Evolutionary conservation across 1,140 invertebrate genomes (phyloP).

Genomic region (Brachionus calyciflorus): DNA sequence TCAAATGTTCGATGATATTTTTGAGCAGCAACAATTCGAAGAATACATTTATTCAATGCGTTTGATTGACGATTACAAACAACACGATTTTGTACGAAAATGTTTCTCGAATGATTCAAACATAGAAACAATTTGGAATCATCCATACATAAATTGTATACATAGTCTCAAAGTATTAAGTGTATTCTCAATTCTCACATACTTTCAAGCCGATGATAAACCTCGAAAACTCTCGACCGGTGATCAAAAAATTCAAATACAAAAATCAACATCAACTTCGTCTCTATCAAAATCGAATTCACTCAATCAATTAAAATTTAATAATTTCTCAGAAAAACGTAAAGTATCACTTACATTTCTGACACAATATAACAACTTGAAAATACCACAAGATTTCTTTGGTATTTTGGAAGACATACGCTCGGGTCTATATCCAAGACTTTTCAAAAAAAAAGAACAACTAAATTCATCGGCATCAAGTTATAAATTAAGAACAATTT

Average conservation of each 20-base stretch:
- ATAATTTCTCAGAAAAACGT: slow-evolving; percentile 9
- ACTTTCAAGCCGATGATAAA: slow-evolving; percentile 25
- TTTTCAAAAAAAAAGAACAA: slow-evolving; percentile 9
- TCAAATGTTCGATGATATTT: slow-evolving; percentile 15
- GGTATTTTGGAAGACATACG: slow-evolving; percentile 45
- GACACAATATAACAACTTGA: slow-evolving; percentile 17
- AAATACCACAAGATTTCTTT: slow-evolving; percentile 44
- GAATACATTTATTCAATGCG: neutral
- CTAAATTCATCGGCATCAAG: neutral
- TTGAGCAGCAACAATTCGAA: neutral
- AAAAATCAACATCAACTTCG: neutral
- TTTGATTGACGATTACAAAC: neutral
- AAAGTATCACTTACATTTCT: slow-evolving; percentile 36
- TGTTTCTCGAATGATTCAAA: slow-evolving; percentile 8
- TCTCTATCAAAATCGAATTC: slow-evolving; percentile 10
- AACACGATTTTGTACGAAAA: slow-evolving; percentile 23
- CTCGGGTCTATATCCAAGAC: slow-evolving; percentile 23
- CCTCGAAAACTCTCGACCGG: neutral
- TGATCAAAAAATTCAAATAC: neutral
- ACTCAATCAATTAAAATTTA: slow-evolving; percentile 22
- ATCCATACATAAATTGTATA: slow-evolving; percentile 33
- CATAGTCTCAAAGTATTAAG: slow-evolving; percentile 24
- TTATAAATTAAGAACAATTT: slow-evolving; percentile 4
- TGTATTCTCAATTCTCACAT: neutral
- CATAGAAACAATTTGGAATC: slow-evolving; percentile 26